These are phyloP conservation scores for Danio choprae DNA, from an alignment of 2,797 vertebrate species.

Conservation along the genomic window DNA sequence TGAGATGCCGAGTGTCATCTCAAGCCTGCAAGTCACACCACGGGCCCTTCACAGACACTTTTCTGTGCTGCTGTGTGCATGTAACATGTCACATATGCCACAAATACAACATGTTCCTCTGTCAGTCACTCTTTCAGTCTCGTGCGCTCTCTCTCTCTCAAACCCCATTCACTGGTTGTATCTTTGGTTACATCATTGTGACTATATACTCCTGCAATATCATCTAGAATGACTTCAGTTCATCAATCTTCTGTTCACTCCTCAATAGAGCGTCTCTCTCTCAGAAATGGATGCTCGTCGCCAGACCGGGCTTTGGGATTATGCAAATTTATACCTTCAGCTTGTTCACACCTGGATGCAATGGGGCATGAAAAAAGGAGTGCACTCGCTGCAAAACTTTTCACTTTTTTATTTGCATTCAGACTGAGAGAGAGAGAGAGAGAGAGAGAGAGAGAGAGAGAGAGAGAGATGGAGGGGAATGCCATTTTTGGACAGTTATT, in stretches of 20 bases:
- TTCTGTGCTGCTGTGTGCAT: constrained; percentile 11
- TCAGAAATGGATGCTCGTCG: neutral
- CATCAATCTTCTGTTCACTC: constrained; percentile 54
- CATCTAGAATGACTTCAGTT: constrained; percentile 51
- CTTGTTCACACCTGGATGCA: constrained; percentile 75
- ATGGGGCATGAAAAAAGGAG: constrained; percentile 79
- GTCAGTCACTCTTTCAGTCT: constrained; percentile 27
- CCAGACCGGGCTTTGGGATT: constrained; percentile 66
- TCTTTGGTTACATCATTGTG: constrained; percentile 25
- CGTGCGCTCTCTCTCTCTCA: neutral
- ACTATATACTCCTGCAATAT: neutral
- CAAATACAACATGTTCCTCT: constrained; percentile 1
- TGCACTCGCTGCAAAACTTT: constrained; percentile 68
- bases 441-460: constrained; percentile 26
- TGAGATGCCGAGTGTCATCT: constrained; percentile 21
- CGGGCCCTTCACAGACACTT: constrained; percentile 22
- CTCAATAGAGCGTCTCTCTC: neutral
- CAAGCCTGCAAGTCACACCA: constrained; percentile 3
- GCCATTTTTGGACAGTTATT: neutral
- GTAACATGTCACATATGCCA: constrained; percentile 25
- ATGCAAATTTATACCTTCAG: constrained; percentile 78
- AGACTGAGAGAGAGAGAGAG: constrained; percentile 24
- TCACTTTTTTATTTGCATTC: constrained; percentile 49
- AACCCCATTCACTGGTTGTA: neutral
- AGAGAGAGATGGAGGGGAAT: constrained; percentile 14